Evolutionary conservation across 2,888 invertebrate species (phyloP).

Genomic region (Augiades crinisus): DNA sequence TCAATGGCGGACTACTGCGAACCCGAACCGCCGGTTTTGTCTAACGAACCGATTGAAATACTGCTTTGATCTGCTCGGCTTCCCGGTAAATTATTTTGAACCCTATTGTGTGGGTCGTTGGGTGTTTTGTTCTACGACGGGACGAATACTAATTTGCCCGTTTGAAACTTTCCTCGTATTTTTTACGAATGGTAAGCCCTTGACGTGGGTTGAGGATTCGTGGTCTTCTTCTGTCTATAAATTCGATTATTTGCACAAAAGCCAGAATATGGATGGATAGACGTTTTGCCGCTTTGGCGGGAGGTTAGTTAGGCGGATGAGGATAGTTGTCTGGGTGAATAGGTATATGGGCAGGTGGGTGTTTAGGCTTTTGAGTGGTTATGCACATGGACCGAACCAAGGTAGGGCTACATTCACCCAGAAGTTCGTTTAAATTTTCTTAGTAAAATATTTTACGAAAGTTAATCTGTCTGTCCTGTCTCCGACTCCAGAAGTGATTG

Average conservation of each 20-base stretch:
- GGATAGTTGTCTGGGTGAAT: not conserved
- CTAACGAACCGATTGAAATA: constrained; percentile 75
- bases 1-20: constrained; percentile 74
- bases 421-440: no score
- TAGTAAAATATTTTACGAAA: no score
- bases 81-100: not conserved
- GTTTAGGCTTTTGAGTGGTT: no score
- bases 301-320: no score
- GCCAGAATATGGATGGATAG: no score
- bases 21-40: constrained; percentile 57
- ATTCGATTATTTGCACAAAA: no score
- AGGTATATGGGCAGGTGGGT: no score
- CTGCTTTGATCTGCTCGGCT: constrained; percentile 57
- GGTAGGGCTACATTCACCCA: no score
- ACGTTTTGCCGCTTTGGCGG: no score
- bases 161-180: constrained; percentile 15
- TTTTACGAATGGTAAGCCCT: constrained; percentile 10
- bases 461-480: no score
- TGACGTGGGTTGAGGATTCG: constrained; percentile 1
- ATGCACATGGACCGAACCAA: no score
- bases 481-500: no score
- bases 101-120: not conserved
- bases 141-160: constrained; percentile 4
- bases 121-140: not conserved
- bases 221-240: not conserved